These are phyloP conservation scores for Antennarius striatus DNA, from an alignment of 2,113 vertebrate genomes.

Conservation along the genomic window DNA sequence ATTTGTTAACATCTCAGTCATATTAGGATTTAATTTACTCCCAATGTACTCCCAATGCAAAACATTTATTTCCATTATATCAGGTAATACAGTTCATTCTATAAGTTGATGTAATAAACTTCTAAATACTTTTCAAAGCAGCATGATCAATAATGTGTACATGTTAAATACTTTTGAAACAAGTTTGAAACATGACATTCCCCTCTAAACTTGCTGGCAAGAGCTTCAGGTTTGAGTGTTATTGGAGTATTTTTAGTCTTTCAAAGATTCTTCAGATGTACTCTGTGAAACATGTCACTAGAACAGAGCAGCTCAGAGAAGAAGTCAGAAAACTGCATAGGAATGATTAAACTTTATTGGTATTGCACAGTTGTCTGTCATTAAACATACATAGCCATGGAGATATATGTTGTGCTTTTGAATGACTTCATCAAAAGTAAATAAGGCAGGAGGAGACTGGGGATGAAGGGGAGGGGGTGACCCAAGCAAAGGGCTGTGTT, in stretches of 20 bases:
- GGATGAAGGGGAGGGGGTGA: constrained; percentile 14
- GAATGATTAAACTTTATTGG: too few species aligned
- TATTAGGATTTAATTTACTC: too few species aligned
- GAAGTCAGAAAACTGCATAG: constrained; percentile 17
- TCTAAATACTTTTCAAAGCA: not conserved
- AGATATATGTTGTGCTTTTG: too few species aligned
- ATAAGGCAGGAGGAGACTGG: not conserved
- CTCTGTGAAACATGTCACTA: constrained; percentile 32
- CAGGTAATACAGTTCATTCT: too few species aligned
- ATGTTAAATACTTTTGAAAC: not conserved
- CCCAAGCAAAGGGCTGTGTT: constrained; percentile 19
- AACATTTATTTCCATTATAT: too few species aligned
- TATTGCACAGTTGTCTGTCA: too few species aligned
- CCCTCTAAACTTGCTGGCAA: constrained; percentile 10
- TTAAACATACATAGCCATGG: too few species aligned
- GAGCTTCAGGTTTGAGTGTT: constrained; percentile 5
- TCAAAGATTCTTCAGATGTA: constrained; percentile 7
- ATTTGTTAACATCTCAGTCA: too few species aligned
- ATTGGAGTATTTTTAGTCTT: constrained; percentile 19
- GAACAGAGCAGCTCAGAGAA: constrained; percentile 26
- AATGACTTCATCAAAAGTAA: not conserved
- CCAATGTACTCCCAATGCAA: too few species aligned
- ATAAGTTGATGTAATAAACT: too few species aligned
- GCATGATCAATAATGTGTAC: not conserved
- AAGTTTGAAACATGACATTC: constrained; percentile 28